Evolutionary conservation across 2,113 vertebrate genomes (phyloP).

Genomic region (Catharus minimus): DNA sequence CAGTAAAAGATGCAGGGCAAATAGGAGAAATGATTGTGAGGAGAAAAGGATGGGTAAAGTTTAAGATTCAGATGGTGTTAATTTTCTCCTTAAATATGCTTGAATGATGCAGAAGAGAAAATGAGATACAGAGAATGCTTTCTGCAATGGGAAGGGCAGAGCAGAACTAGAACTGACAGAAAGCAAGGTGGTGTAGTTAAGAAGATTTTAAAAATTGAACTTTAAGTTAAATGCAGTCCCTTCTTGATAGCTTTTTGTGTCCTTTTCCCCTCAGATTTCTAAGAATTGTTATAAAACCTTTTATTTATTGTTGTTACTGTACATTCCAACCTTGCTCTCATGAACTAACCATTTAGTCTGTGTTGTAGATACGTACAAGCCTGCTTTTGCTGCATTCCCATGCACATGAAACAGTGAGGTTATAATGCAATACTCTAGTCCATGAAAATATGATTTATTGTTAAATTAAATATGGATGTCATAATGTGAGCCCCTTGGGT

Average conservation of each 20-base stretch:
- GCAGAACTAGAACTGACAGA: constrained; percentile 29
- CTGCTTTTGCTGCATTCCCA: constrained; percentile 34
- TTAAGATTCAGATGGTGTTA: constrained; percentile 1
- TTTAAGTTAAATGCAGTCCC: background rate
- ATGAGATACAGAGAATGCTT: constrained; percentile 16
- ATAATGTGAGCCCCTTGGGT: constrained; percentile 23
- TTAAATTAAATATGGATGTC: constrained; percentile 59
- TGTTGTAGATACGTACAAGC: background rate
- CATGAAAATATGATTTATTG: constrained; percentile 63
- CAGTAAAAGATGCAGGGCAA: constrained; percentile 24
- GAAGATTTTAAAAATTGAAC: background rate
- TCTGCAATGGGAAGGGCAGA: constrained; percentile 1
- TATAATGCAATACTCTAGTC: constrained; percentile 23
- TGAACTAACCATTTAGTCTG: constrained; percentile 4
- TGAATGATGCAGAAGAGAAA: constrained; percentile 26
- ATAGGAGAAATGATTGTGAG: background rate
- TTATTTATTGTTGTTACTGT: background rate
- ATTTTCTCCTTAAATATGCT: constrained; percentile 49
- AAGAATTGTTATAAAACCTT: background rate
- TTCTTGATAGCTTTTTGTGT: background rate
- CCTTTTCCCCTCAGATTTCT: background rate
- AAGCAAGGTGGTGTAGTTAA: constrained; percentile 5
- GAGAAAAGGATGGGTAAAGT: background rate
- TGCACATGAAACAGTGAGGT: constrained; percentile 2
- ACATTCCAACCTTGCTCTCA: constrained; percentile 18